phyloP scores from a whole-genome alignment of 2,888 invertebrate genomes.

The Ceraclea dissimilis region DNA sequence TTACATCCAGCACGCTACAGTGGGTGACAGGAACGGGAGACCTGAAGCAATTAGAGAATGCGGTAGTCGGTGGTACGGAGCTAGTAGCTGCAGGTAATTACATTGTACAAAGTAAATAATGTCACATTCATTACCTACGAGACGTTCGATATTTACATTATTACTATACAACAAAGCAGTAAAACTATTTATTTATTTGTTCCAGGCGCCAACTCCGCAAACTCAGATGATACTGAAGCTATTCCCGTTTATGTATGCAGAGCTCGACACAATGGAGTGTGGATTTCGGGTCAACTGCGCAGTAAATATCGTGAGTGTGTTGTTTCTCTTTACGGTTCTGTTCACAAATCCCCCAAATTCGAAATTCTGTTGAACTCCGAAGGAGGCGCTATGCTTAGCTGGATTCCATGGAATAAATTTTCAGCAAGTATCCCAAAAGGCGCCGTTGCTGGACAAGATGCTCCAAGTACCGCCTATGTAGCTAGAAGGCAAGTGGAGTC shows the following conservation, averaged over 20 bases:
- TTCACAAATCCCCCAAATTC: conserved; percentile 52
- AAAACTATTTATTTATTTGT: background rate
- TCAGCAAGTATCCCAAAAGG: conserved; percentile 55
- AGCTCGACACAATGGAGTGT: conserved; percentile 61
- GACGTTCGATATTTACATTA: background rate
- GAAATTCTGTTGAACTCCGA: conserved; percentile 73
- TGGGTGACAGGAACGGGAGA: conserved; percentile 50
- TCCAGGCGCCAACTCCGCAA: conserved; percentile 19
- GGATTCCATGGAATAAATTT: conserved; percentile 71
- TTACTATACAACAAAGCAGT: too few relatives aligned
- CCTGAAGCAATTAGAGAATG: conserved; percentile 49
- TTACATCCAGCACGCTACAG: conserved; percentile 72
- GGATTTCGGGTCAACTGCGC: conserved; percentile 63
- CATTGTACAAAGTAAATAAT: conserved; percentile 26
- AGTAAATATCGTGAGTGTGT: conserved; percentile 55
- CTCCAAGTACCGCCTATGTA: conserved; percentile 35
- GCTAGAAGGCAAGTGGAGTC: conserved; percentile 41
- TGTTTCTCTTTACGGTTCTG: conserved; percentile 53
- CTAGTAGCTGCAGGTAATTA: conserved; percentile 31
- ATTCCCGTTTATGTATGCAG: conserved; percentile 64
- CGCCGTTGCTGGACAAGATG: conserved; percentile 53
- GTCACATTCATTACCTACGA: background rate
- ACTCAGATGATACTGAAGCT: conserved; percentile 15
- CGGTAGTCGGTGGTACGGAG: conserved; percentile 57
- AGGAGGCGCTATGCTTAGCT: conserved; percentile 65